A percentile compares a stretch with the other conserved stretches of the same genome.
phyloP scores from a whole-genome alignment of 2,113 vertebrate genomes.

The Perca schrenkii region DNA sequence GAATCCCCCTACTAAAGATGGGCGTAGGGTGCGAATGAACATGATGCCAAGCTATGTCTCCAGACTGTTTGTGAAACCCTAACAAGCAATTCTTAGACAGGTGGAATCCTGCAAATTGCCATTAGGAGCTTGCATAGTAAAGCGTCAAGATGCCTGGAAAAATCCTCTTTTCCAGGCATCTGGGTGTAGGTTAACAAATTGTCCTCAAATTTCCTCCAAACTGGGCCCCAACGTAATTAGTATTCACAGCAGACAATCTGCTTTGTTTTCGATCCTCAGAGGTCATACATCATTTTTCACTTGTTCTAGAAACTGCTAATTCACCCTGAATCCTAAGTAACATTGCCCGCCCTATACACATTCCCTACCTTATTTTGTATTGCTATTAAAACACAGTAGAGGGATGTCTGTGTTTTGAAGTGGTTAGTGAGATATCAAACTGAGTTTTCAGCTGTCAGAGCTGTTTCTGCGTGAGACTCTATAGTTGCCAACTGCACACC shows the following conservation, averaged over 20 bases:
- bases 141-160: neutral
- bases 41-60: slow-evolving; percentile 13
- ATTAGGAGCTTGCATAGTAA: slow-evolving; percentile 6
- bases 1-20: slow-evolving; percentile 24
- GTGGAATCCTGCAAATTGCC: slow-evolving; percentile 27
- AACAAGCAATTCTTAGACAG: neutral
- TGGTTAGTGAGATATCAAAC: slow-evolving; percentile 42
- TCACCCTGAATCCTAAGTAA: slow-evolving; percentile 5
- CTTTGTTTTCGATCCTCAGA: slow-evolving; percentile 37
- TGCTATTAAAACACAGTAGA: slow-evolving; percentile 26
- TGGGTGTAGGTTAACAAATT: slow-evolving; percentile 25
- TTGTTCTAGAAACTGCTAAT: slow-evolving; percentile 41
- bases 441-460: slow-evolving; percentile 57
- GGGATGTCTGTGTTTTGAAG: slow-evolving; percentile 36
- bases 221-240: slow-evolving; percentile 45
- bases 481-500: slow-evolving; percentile 59
- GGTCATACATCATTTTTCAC: slow-evolving; percentile 25
- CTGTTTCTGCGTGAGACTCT: slow-evolving; percentile 15
- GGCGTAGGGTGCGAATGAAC: slow-evolving; percentile 33
- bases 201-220: slow-evolving; percentile 39
- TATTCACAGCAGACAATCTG: slow-evolving; percentile 40
- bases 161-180: slow-evolving; percentile 26
- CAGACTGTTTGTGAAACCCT: slow-evolving; percentile 7
- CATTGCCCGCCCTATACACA: neutral
- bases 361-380: neutral